Base-by-base conservation (phyloP, 2,113 vertebrate genomes). In the Merops nubicus region DNA sequence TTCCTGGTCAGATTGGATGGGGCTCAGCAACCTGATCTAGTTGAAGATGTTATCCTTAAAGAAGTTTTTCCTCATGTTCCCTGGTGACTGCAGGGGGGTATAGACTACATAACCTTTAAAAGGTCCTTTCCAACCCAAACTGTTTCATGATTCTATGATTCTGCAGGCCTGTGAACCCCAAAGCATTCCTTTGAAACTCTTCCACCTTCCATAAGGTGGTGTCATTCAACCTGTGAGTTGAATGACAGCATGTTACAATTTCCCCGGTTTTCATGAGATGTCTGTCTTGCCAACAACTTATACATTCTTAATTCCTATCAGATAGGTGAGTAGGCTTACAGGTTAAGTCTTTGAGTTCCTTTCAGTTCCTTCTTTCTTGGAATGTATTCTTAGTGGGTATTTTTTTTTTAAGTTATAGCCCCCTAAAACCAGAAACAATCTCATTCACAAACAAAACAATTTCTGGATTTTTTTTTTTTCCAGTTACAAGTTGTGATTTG, bases 381-480 rank as follows among this genome's bases (percentile, higher is more conserved):
- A 95, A 79, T n/a, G 77, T 90, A 90, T 85, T 84, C 67, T 95
- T 96, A 89, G 62, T 47, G 31, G 15, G 28, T 60, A 91, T 78
- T 96, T 95, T 95, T 95, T 95, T 42, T 81, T 51, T 20, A 62
- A 67, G 62, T 91, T 72, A 47, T 28, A 89, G 59, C 50, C 80
- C 23, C 13, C 3, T 74, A 57, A 51, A 9, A 77, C 3, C 18
- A 43, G 23, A 79, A 76, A 28, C 2, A 34, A 53, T 38, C 11
- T 70, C 3, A 78, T 85, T 87, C 43, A 79, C 21, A 20, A 29
- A 50, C 1, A 67, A 70, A 91, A 77, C 6, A 36, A 25, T 14
- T 60, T 83, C 14, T 60, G 21, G 3, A 53, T 25, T 28, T 11
- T 17, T 65, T 91, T 82, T 82, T 70, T 53, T 72, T 11, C 28